Percentiles rank a stretch among this genome's conserved stretches.
Evolutionary conservation across 1,140 invertebrate species (phyloP).

Genomic region (Tetragnatha versicolor): DNA sequence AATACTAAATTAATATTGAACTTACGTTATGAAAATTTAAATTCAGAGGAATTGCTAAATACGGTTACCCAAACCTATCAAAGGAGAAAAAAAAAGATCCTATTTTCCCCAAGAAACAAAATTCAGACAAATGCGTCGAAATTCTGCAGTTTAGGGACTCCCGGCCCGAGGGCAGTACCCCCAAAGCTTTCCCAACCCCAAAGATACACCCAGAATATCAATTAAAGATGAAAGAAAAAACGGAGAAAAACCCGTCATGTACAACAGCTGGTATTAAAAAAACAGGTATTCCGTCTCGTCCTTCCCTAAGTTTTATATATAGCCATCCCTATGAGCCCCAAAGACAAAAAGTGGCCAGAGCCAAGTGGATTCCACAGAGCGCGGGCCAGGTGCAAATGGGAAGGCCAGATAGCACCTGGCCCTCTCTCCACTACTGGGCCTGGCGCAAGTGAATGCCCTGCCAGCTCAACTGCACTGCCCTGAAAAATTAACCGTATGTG

Average conservation of each 20-base stretch:
- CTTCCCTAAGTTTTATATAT: no score
- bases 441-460: constrained; percentile 37
- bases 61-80: no score
- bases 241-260: background rate
- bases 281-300: background rate
- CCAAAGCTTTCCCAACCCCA: background rate
- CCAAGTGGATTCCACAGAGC: constrained; percentile 38
- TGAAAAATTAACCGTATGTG: constrained; percentile 9
- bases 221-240: background rate
- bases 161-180: no score
- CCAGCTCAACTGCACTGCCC: background rate
- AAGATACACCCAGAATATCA: constrained; percentile 21
- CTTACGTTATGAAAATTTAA: no score
- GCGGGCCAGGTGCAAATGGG: constrained; percentile 25
- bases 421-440: constrained; percentile 31
- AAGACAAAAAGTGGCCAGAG: constrained; percentile 25
- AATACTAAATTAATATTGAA: no score
- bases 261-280: constrained; percentile 32
- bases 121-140: no score
- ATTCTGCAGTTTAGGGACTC: no score
- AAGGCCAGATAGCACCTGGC: constrained; percentile 42
- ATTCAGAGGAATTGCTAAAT: no score
- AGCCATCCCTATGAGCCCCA: background rate
- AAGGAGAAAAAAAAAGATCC: no score
- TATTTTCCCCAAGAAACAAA: no score